Evolutionary conservation across 2,113 vertebrate genomes (phyloP), one percentile per base, ranked within the genome.

Genomic region (Serilophus lunatus): DNA sequence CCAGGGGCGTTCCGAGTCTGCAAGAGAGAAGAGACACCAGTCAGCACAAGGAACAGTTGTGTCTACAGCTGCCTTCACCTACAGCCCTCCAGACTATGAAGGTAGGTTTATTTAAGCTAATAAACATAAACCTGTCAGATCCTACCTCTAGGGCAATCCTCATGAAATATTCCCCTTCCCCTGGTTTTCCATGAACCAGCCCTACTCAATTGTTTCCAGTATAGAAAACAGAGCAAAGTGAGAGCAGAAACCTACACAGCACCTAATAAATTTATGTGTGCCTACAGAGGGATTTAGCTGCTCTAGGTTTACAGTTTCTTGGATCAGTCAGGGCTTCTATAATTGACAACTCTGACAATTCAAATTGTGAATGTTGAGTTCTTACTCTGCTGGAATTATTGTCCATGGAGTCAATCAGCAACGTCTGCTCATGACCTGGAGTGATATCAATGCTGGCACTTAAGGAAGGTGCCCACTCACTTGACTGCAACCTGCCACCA

Each of bases 391-490:
- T 98, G 91, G 97, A 97, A 40, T 94, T 94, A 72, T 92, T 98
- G 76, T 98, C 98, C 16, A 87, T 56, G 45, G 98, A 96, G 53
- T 99, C 98, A 26, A 98, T 98, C 50, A 99, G 97, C 63, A 99
- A 83, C 2, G 98, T 90, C 1, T 98, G 98, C 76, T 99, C 99
- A 0, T 98, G 98, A 44, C 87, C 74, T 38, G 96, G 95, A 16
- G 92, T 79, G 71, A 95, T 70, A 35, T 96, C 97, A 40, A 97
- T 78, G 93, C 94, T 86, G 65, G 97, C 96, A 20, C 98, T 97
- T 47, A 95, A 70, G 28, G 96, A 72, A 22, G 97, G 95, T 0
- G 88, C 92, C 98, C 98, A 98, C 31, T 98, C 97, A 5, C 94
- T 97, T 72, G 98, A 96, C 49, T 98, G 97, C 82, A 97, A 96